A percentile compares a stretch with the other conserved stretches of the same genome.
These are phyloP conservation scores for Copidosoma aretas DNA, from an alignment of 2,888 invertebrate genomes.

Conservation along the genomic window DNA sequence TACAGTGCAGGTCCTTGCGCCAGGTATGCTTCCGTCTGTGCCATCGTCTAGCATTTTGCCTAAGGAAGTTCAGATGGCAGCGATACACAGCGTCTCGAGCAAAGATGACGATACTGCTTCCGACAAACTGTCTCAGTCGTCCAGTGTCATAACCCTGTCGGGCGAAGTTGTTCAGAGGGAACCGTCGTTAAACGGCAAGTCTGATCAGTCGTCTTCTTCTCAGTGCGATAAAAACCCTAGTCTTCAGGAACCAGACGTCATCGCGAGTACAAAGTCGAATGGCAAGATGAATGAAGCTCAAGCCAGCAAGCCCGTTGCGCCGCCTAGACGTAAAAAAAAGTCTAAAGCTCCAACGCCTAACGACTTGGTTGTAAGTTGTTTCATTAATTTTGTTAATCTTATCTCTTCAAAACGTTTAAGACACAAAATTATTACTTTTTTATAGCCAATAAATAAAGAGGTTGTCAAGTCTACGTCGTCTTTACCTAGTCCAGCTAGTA, in stretches of 20 bases:
- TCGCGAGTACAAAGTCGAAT: constrained; percentile 82
- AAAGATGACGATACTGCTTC: constrained; percentile 59
- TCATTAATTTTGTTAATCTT: constrained; percentile 19
- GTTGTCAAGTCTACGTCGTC: constrained; percentile 64
- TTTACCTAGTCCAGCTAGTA: constrained; percentile 78
- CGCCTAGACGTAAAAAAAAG: constrained; percentile 82
- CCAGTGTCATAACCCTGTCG: constrained; percentile 57
- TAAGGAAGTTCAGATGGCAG: constrained; percentile 56
- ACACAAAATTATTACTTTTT: constrained; percentile 7
- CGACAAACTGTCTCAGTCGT: constrained; percentile 59
- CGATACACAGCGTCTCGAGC: constrained; percentile 55
- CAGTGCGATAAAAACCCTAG: constrained; percentile 53
- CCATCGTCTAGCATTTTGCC: constrained; percentile 45
- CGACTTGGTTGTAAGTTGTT: constrained; percentile 58
- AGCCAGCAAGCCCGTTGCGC: constrained; percentile 70
- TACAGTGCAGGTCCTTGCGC: constrained; percentile 52
- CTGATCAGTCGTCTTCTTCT: constrained; percentile 49
- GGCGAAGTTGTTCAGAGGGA: constrained; percentile 56
- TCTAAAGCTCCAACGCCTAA: constrained; percentile 62
- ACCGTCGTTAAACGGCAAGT: constrained; percentile 50
- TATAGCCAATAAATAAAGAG: constrained; percentile 61
- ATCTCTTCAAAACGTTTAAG: neutral
- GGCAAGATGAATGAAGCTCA: constrained; percentile 53
- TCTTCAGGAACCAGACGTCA: constrained; percentile 87
- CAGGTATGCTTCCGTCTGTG: constrained; percentile 47